Conservation (phyloP, 2,113 vertebrate species). For the Brevimyrus niger region DNA sequence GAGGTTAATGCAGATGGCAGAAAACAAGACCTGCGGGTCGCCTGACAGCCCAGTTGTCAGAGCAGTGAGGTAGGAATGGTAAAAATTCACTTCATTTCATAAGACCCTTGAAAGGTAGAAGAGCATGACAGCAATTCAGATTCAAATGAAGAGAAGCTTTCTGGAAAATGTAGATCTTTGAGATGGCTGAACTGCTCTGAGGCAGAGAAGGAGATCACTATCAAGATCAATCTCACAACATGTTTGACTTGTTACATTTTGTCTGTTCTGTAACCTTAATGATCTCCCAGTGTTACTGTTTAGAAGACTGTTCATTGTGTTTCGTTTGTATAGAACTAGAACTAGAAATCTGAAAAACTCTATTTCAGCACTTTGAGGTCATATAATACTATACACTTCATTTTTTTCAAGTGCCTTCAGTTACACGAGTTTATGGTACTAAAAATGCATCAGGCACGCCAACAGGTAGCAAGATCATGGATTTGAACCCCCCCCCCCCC, state of each 20-base stretch:
- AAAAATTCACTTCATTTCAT: not conserved
- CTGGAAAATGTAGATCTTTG: not conserved
- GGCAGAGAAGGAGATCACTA: not conserved
- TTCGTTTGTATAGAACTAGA: not conserved
- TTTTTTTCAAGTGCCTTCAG: not conserved
- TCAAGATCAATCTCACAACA: not conserved
- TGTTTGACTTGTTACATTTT: not conserved
- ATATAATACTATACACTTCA: not conserved
- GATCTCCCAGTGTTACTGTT: not conserved
- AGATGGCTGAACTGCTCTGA: not conserved
- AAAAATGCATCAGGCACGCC: not conserved
- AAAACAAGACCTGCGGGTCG: not conserved
- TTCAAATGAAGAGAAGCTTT: not conserved
- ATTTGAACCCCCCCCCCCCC: not conserved
- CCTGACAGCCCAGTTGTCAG: not conserved
- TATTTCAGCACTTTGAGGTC: not conserved
- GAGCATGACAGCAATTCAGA: not conserved
- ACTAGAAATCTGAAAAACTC: not conserved
- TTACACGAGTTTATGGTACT: not conserved
- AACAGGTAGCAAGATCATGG: not conserved
- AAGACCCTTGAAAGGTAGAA: not conserved
- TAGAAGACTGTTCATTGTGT: not conserved
- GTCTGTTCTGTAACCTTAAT: constrained; percentile 9
- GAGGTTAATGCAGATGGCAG: not conserved
- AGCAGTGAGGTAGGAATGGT: not conserved